These are phyloP conservation scores for Pterostichus niger DNA, from an alignment of 2,888 invertebrate species.

Conservation along the genomic window DNA sequence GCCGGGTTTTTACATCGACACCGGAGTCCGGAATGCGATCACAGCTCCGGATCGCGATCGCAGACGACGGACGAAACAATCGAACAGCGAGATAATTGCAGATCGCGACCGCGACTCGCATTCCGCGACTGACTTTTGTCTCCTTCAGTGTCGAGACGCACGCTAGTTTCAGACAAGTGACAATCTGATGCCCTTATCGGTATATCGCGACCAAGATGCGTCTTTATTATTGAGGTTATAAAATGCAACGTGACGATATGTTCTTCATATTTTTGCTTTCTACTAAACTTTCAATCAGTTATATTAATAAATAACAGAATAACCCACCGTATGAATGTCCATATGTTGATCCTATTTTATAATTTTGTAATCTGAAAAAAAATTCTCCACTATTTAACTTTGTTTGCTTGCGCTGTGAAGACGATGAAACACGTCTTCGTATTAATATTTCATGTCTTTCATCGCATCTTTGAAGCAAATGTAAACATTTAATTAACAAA, in stretches of 20 bases:
- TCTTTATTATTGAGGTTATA: slow-evolving; percentile 24
- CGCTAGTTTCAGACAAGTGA: not conserved
- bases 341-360: too few relatives aligned
- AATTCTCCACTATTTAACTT: too few relatives aligned
- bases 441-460: slow-evolving; percentile 24
- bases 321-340: too few relatives aligned
- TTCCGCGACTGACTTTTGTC: slow-evolving; percentile 62
- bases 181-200: slow-evolving; percentile 1
- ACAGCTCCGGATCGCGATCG: slow-evolving; percentile 7
- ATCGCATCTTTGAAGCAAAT: slow-evolving; percentile 23
- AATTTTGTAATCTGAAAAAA: too few relatives aligned
- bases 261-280: too few relatives aligned
- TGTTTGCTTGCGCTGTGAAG: not conserved
- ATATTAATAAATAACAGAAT: too few relatives aligned
- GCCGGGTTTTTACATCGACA: slow-evolving; percentile 41
- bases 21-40: slow-evolving; percentile 44
- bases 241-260: not conserved
- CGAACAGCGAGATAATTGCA: slow-evolving; percentile 55
- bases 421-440: not conserved
- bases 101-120: slow-evolving; percentile 19
- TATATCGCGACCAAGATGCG: not conserved
- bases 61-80: slow-evolving; percentile 38
- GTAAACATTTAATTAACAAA: slow-evolving; percentile 54
- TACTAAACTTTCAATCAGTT: too few relatives aligned
- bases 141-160: slow-evolving; percentile 55